Evolutionary conservation across 2,797 vertebrate genomes (phyloP), one percentile per base, ranked within the genome.

Genomic region (Fratercula arctica): DNA sequence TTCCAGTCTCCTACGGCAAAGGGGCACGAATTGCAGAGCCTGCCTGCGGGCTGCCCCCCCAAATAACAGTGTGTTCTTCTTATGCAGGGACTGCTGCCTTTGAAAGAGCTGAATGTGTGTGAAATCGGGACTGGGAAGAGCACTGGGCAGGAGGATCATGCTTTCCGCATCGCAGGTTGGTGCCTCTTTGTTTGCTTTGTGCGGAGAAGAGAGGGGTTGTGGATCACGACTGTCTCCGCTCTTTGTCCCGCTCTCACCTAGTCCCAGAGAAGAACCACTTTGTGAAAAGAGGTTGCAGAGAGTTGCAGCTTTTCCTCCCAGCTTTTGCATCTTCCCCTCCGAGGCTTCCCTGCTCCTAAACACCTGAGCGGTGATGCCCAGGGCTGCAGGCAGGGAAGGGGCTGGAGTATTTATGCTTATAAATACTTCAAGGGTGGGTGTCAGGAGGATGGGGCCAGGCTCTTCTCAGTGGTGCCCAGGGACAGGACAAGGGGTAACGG

Each of bases 101-200:
- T 99, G 74, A 98, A 98, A 61, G 99, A 99, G 78, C 97, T 99
- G 95, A 98, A 94, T 4, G 97, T 99, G 96, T 98, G 94, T 74
- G 98, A 98, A 24, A 84, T 99, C 5, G 98, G 98, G 48, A 97
- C 97, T 6, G 90, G 85, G 39, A 98, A 98, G 94, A 96, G 98
- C 89, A 91, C 93, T 23, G 97, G 98, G 93, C 98, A 96, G 29
- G 97, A 98, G 96, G 98, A 98, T 12, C 99, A 98, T 5, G 98
- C 98, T 43, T 99, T 99, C 97, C 98, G 98, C 97, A 98, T 99
- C 85, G 98, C 99, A 86, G 99, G 99, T 99, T 75, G 94, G 98
- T 73, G 37, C 16, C 29, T 45, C 57, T 46, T 20, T 2, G 7
- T 37, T 46, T 41, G 39, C 63, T 64, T 14, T 28, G 41, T 11